phyloP scores from a whole-genome alignment of 2,113 vertebrate genomes.

The Sapajus apella region DNA sequence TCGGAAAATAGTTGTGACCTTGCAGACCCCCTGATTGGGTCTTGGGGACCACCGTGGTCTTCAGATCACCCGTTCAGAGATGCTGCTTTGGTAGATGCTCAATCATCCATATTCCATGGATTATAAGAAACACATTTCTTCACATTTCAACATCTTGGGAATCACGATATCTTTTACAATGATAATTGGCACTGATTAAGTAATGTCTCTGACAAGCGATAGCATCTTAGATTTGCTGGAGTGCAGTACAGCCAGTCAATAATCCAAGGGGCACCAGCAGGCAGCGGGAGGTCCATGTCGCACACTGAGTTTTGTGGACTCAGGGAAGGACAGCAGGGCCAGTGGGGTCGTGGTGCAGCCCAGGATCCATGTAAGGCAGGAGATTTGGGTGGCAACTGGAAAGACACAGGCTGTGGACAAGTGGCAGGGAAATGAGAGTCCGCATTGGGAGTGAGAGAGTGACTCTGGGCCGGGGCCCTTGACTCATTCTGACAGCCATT shows the following conservation, averaged over 20 bases:
- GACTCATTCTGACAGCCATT: not conserved
- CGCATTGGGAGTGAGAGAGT: not conserved
- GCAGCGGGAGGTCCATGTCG: accelerated
- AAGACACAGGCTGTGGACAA: not conserved
- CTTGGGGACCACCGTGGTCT: not conserved
- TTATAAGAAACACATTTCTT: not conserved
- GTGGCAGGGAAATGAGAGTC: not conserved
- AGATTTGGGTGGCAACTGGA: not conserved
- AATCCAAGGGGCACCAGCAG: not conserved
- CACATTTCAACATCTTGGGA: not conserved
- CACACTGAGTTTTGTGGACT: not conserved
- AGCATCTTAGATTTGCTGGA: not conserved
- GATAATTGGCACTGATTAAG: not conserved
- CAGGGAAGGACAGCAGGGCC: not conserved
- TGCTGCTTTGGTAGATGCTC: not conserved
- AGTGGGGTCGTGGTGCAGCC: no score
- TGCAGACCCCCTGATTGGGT: not conserved
- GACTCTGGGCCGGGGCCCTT: not conserved
- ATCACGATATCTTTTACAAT: not conserved
- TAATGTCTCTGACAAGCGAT: not conserved
- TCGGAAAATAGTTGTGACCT: not conserved
- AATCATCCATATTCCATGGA: not conserved
- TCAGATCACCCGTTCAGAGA: not conserved
- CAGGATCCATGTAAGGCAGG: not conserved
- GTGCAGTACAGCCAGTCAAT: not conserved